Percentiles rank a stretch among this genome's conserved stretches.
Conservation (phyloP, 2,113 vertebrate genomes). For the Labeo catla region DNA sequence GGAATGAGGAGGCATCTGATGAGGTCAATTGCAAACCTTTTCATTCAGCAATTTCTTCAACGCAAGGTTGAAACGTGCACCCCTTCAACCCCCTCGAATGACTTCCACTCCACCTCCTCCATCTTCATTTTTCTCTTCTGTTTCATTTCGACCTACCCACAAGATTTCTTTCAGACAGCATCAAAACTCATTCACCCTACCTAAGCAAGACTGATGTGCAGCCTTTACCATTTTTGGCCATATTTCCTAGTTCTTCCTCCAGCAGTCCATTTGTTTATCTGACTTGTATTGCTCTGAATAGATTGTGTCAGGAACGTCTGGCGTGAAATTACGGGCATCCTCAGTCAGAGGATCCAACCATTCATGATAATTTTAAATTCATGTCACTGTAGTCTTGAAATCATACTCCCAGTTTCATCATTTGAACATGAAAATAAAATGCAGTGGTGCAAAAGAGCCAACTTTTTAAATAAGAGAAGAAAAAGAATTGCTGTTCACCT, state of each 20-base stretch:
- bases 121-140: constrained; percentile 36
- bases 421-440: not conserved
- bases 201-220: constrained; percentile 18
- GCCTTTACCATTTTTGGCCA: not conserved
- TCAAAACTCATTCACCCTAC: constrained; percentile 38
- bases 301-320: not conserved
- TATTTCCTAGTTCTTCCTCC: constrained; percentile 20
- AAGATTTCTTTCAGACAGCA: constrained; percentile 40
- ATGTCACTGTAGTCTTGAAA: not conserved
- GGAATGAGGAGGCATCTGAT: constrained; percentile 34
- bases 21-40: constrained; percentile 49
- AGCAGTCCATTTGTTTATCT: constrained; percentile 25
- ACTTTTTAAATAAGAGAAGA: not conserved
- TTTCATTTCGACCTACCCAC: not conserved
- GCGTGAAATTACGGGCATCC: not conserved
- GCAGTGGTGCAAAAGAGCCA: not conserved
- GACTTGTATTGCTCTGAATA: not conserved
- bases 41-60: not conserved
- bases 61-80: constrained; percentile 5
- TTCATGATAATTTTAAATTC: not conserved
- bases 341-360: constrained; percentile 10
- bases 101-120: constrained; percentile 11
- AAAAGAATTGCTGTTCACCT: not conserved
- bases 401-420: not conserved
- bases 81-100: not conserved